These are phyloP conservation scores for Sapajus apella DNA, from an alignment of 2,113 vertebrate species.

Conservation along the genomic window DNA sequence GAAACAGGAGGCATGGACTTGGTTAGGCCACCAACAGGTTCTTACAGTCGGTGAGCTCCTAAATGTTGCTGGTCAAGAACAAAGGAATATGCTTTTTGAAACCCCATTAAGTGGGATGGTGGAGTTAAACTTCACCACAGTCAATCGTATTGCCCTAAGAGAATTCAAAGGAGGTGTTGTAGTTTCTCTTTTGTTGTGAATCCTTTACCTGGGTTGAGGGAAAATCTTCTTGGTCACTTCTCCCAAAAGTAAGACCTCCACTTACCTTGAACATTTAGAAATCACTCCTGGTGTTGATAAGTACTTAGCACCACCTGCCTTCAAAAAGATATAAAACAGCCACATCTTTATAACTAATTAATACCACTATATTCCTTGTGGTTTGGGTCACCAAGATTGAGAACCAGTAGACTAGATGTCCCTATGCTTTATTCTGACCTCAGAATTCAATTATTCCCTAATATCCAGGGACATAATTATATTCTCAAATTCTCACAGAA, in stretches of 20 bases:
- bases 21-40: not conserved
- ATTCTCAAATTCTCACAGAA: not conserved
- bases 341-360: not conserved
- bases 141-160: not conserved
- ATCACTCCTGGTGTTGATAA: not conserved
- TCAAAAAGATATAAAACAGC: not conserved
- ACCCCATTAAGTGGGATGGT: not conserved
- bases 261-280: not conserved
- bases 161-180: not conserved
- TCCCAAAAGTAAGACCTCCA: not conserved
- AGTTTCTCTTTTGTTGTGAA: not conserved
- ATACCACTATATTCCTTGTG: not conserved
- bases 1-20: not conserved
- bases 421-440: not conserved
- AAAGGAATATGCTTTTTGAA: not conserved
- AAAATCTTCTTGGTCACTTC: not conserved
- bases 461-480: not conserved
- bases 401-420: not conserved
- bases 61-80: not conserved
- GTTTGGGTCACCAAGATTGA: not conserved
- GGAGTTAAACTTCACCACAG: not conserved
- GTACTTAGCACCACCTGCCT: not conserved
- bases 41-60: not conserved
- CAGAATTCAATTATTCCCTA: not conserved
- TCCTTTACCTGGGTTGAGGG: not conserved